These are phyloP conservation scores for Drosophila anomalata DNA, from an alignment of 2,888 invertebrate genomes.

Conservation along the genomic window DNA sequence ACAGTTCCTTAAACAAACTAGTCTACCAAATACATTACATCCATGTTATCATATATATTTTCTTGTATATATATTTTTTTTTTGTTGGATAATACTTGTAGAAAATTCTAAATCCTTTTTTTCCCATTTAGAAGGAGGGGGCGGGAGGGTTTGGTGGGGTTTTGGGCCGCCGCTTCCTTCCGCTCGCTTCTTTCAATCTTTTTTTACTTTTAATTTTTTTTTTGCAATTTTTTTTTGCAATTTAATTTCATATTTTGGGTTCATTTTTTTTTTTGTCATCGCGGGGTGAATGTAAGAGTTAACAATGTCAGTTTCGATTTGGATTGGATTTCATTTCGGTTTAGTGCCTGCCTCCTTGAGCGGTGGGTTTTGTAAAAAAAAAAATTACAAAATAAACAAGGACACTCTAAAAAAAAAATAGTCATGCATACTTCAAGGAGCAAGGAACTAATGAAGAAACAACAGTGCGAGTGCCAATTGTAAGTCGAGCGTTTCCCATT, in stretches of 20 bases:
- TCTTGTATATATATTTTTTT: constrained; percentile 23
- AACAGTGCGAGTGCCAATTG: neutral
- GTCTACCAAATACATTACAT: neutral
- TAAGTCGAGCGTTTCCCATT: too few relatives aligned
- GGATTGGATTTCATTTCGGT: constrained; percentile 37
- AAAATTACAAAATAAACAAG: neutral
- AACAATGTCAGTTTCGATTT: constrained; percentile 77
- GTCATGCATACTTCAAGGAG: neutral
- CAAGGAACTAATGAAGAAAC: neutral
- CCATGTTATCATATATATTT: constrained; percentile 6
- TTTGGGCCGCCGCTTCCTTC: constrained; percentile 6
- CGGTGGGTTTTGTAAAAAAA: constrained; percentile 47
- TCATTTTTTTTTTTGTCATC: constrained; percentile 36
- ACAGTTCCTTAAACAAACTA: constrained; percentile 14
- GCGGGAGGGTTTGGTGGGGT: constrained; percentile 6
- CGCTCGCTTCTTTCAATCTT: neutral
- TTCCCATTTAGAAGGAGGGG: constrained; percentile 3
- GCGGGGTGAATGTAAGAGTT: constrained; percentile 78
- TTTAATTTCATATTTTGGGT: neutral
- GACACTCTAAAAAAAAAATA: neutral
- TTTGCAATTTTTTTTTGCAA: neutral
- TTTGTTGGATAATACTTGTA: constrained; percentile 60
- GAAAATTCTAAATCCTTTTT: constrained; percentile 50
- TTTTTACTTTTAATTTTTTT: neutral
- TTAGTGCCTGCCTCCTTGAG: constrained; percentile 20